Evolutionary conservation across 2,113 vertebrate species (phyloP).

Genomic region (Thermophis baileyi): DNA sequence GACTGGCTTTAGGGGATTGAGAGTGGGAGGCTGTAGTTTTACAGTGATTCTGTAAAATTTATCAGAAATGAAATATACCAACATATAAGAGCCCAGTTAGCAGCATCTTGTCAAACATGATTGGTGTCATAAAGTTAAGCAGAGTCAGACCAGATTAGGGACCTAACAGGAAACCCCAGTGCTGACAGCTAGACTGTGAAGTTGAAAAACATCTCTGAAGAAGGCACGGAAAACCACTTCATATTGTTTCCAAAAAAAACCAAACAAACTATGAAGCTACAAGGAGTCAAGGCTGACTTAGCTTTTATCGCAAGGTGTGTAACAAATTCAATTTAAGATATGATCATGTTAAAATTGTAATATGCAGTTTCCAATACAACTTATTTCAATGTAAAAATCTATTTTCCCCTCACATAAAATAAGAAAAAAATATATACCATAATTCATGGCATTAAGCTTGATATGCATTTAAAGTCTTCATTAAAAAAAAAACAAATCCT

Average conservation of each 20-base stretch:
- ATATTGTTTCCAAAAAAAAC: background rate
- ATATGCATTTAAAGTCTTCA: slow-evolving; percentile 5
- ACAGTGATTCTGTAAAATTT: background rate
- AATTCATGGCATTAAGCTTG: background rate
- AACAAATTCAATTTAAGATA: background rate
- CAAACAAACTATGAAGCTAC: background rate
- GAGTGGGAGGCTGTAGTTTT: background rate
- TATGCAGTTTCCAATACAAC: background rate
- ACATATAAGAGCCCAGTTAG: background rate
- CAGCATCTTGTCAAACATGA: background rate
- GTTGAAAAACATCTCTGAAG: background rate
- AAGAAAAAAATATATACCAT: background rate
- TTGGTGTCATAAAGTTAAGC: background rate
- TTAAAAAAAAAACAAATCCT: background rate
- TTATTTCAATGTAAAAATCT: background rate
- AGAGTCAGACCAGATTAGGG: background rate
- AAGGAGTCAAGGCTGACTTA: background rate
- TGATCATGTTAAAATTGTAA: background rate
- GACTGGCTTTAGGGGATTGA: background rate
- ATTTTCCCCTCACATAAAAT: background rate
- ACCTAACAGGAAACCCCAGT: background rate
- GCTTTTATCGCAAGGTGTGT: background rate
- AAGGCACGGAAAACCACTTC: background rate
- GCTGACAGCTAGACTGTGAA: background rate
- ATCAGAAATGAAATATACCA: background rate